phyloP scores from a whole-genome alignment of 2,797 vertebrate genomes.

The Taenioides sp. region DNA sequence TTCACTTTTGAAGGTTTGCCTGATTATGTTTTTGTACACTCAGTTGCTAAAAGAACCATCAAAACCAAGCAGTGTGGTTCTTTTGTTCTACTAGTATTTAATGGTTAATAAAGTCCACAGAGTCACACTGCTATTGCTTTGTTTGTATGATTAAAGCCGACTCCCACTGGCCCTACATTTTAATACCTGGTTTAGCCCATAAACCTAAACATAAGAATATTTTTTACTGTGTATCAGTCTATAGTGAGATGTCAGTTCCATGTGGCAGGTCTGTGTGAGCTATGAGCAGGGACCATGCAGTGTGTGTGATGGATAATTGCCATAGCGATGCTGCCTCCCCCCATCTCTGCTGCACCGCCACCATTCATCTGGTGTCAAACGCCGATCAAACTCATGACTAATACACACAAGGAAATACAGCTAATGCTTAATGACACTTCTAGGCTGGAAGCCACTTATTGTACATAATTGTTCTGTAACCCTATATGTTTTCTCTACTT shows the following conservation, averaged over 20 bases:
- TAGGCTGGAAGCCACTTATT: constrained; percentile 9
- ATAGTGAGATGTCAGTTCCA: constrained; percentile 40
- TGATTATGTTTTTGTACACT: no score
- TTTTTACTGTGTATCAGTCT: constrained; percentile 26
- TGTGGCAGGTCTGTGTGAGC: constrained; percentile 53
- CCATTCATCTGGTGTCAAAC: constrained; percentile 66
- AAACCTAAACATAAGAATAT: constrained; percentile 8
- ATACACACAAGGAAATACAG: not conserved
- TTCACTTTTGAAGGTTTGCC: not conserved
- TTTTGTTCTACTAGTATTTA: no score
- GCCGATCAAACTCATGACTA: constrained; percentile 56
- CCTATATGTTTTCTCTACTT: not conserved
- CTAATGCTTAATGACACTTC: constrained; percentile 21
- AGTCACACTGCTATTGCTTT: no score
- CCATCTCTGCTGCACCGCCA: constrained; percentile 41
- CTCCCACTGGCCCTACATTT: constrained; percentile 15
- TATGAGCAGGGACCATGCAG: constrained; percentile 39
- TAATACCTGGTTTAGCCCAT: constrained; percentile 15
- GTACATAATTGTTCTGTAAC: not conserved
- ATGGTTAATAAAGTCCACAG: no score
- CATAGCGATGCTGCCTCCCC: constrained; percentile 56
- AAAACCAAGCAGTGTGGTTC: no score
- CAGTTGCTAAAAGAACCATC: no score
- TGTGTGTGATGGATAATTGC: constrained; percentile 71
- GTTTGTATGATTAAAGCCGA: constrained; percentile 15